Conservation (phyloP, 2,797 vertebrate genomes). For the Diglossa cyanea region DNA sequence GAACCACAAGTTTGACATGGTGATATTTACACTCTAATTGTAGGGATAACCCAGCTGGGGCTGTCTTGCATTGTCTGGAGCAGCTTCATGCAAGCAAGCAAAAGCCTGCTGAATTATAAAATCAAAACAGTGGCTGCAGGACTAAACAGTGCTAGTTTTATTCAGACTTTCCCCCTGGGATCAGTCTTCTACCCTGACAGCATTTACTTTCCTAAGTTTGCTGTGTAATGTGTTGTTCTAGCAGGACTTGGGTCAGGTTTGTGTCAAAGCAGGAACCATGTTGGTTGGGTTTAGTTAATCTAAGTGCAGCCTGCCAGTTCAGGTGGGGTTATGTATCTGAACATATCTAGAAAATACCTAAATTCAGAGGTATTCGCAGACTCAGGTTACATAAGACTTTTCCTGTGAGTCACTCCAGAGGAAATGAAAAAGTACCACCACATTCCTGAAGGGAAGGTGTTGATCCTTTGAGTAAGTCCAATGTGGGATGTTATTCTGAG, state of each 20-base stretch:
- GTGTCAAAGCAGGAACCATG: neutral
- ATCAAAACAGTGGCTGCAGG: neutral
- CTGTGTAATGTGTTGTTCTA: rapidly evolving
- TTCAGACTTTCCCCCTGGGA: neutral
- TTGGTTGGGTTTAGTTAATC: neutral
- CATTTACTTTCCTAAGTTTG: neutral
- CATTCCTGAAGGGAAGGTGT: neutral
- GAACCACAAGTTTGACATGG: neutral
- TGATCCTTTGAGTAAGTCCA: neutral
- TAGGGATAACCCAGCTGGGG: neutral
- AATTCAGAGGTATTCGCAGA: neutral
- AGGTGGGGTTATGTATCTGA: neutral
- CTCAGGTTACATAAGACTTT: neutral
- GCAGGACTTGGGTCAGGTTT: neutral
- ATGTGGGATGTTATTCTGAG: neutral
- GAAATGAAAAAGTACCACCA: neutral
- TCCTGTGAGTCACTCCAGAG: neutral
- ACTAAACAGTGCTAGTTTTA: neutral
- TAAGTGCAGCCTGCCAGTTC: neutral
- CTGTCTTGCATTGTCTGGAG: neutral
- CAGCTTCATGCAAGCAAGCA: neutral
- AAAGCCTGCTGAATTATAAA: neutral
- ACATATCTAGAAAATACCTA: neutral
- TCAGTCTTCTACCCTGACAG: neutral
- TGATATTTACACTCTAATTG: neutral